These are phyloP conservation scores for Andricus grossulariae DNA, from an alignment of 1,140 invertebrate genomes.

Conservation along the genomic window DNA sequence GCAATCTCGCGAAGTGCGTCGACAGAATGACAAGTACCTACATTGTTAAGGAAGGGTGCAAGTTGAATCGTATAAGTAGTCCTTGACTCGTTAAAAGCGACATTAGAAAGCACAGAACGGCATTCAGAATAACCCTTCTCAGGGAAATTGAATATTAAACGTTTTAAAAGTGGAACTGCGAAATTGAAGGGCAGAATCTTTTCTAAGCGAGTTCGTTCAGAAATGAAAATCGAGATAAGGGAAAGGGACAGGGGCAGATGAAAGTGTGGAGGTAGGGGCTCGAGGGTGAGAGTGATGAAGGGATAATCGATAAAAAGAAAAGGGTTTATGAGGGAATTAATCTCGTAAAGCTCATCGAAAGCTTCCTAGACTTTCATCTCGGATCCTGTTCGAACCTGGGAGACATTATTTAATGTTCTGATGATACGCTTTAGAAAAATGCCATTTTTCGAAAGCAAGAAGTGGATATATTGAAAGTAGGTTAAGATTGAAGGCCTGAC, in stretches of 20 bases:
- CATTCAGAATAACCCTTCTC: conserved; percentile 66
- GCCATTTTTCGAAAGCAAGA: background rate
- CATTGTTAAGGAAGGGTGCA: conserved; percentile 54
- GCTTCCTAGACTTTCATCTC: conserved; percentile 29
- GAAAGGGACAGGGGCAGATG: conserved; percentile 31
- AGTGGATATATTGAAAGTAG: background rate
- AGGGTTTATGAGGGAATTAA: conserved; percentile 51
- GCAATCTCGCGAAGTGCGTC: conserved; percentile 1
- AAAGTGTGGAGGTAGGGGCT: conserved; percentile 39
- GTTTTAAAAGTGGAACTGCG: conserved; percentile 63
- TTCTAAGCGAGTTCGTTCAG: conserved; percentile 38
- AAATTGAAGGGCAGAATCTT: conserved; percentile 59
- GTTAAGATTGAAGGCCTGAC: conserved; percentile 6
- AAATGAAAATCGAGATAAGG: conserved; percentile 29
- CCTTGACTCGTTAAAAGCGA: conserved; percentile 71
- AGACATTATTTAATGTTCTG: background rate
- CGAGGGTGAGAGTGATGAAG: conserved; percentile 37
- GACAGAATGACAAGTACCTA: conserved; percentile 65
- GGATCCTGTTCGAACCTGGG: no score
- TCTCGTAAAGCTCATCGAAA: conserved; percentile 42
- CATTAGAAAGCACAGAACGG: conserved; percentile 63
- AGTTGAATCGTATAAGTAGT: conserved; percentile 64
- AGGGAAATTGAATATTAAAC: conserved; percentile 69
- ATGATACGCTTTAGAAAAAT: background rate
- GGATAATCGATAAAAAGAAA: conserved; percentile 45